A percentile compares a stretch with the other conserved stretches of the same genome.
phyloP scores from a whole-genome alignment of 2,888 invertebrate species.

The Imbricaverruca yamaguchii region DNA sequence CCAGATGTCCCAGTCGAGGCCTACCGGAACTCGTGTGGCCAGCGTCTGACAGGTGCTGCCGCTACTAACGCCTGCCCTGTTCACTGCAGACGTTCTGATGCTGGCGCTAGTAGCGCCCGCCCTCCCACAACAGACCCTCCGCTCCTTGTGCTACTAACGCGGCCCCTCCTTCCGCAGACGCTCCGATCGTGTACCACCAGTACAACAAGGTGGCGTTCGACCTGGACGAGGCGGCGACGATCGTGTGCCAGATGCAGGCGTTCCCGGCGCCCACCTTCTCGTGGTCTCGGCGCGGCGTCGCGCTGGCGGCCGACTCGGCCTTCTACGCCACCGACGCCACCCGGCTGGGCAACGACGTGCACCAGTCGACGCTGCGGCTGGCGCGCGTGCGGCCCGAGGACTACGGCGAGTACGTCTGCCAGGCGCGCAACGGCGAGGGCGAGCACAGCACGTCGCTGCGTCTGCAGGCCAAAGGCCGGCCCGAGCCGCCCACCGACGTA shows the following conservation, averaged over 20 bases:
- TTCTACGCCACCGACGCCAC: constrained; percentile 40
- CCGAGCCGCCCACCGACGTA: constrained; percentile 69
- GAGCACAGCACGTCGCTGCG: constrained; percentile 52
- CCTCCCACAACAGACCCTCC: too few relatives aligned
- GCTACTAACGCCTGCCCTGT: too few relatives aligned
- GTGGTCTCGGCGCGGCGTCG: constrained; percentile 56
- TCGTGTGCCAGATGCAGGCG: constrained; percentile 79
- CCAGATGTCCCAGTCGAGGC: too few relatives aligned
- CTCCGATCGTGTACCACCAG: constrained; percentile 75
- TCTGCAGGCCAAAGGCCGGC: constrained; percentile 77
- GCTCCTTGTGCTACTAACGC: too few relatives aligned
- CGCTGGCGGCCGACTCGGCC: constrained; percentile 61
- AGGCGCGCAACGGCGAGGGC: constrained; percentile 81
- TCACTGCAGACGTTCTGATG: too few relatives aligned
- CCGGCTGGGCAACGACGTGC: constrained; percentile 31
- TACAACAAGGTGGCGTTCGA: constrained; percentile 65
- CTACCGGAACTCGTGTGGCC: too few relatives aligned
- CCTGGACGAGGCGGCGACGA: constrained; percentile 71
- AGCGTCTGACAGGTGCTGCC: too few relatives aligned
- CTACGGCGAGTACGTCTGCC: constrained; percentile 83
- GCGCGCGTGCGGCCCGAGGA: constrained; percentile 67
- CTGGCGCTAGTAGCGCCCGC: too few relatives aligned
- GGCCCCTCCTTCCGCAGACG: constrained; percentile 50
- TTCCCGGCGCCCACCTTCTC: constrained; percentile 89
- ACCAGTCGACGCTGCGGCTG: constrained; percentile 56